phyloP scores from a whole-genome alignment of 2,797 vertebrate genomes.

The Sebastes iracundus region DNA sequence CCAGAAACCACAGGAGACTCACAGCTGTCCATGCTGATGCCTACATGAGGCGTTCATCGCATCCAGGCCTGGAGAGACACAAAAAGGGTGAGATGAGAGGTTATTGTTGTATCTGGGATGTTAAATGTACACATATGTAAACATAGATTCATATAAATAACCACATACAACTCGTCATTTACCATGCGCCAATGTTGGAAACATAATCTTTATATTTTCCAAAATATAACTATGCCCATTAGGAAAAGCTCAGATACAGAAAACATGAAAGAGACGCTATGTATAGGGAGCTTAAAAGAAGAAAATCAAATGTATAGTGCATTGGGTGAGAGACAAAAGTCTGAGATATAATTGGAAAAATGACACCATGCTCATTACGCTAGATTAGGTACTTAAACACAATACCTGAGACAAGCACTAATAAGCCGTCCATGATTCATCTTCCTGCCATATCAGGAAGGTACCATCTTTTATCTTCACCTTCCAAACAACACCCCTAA shows the following conservation, averaged over 20 bases:
- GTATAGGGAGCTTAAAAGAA: slow-evolving; percentile 47
- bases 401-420: slow-evolving; percentile 86
- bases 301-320: slow-evolving; percentile 71
- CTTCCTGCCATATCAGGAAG: slow-evolving; percentile 85
- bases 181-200: slow-evolving; percentile 29
- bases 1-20: slow-evolving; percentile 99
- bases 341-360: slow-evolving; percentile 82
- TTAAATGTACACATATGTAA: not conserved
- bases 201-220: slow-evolving; percentile 14
- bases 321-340: slow-evolving; percentile 75
- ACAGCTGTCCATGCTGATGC: slow-evolving; percentile 99
- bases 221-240: slow-evolving; percentile 31
- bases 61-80: slow-evolving; percentile 91
- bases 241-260: slow-evolving; percentile 33
- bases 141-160: not conserved
- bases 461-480: slow-evolving; percentile 87
- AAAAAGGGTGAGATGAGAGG: slow-evolving; percentile 46
- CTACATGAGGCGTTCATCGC: slow-evolving; percentile 99
- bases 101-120: slow-evolving; percentile 52
- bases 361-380: slow-evolving; percentile 84
- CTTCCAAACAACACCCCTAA: slow-evolving; percentile 85
- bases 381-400: slow-evolving; percentile 88
- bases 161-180: slow-evolving; percentile 9
- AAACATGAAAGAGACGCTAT: slow-evolving; percentile 50
- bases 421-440: slow-evolving; percentile 84